Evolutionary conservation across 2,888 invertebrate species (phyloP).

Genomic region (Nephrocerus scutellatus): DNA sequence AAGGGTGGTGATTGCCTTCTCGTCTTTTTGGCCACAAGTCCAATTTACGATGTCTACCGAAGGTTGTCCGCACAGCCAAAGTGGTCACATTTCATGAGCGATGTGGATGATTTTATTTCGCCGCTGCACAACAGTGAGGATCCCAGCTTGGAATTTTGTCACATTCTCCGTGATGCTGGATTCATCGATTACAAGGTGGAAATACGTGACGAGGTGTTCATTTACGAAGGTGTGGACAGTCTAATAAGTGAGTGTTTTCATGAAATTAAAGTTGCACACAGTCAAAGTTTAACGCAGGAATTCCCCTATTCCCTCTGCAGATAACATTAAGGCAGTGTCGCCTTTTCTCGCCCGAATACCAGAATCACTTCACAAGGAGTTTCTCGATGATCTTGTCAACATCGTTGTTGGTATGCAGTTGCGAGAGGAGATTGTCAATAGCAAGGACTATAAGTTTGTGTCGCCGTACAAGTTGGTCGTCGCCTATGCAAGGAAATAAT

Average conservation of each 20-base stretch:
- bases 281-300: no score
- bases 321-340: conserved; percentile 61
- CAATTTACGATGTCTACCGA: conserved; percentile 62
- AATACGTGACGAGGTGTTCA: conserved; percentile 53
- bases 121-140: conserved; percentile 59
- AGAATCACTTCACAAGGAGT: conserved; percentile 53
- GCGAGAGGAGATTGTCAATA: conserved; percentile 42
- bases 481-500: conserved; percentile 47
- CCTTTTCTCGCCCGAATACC: conserved; percentile 62
- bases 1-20: conserved; percentile 63
- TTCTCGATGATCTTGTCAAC: conserved; percentile 55
- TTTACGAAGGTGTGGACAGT: conserved; percentile 53
- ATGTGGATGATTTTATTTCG: conserved; percentile 59
- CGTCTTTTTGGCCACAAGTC: conserved; percentile 61
- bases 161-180: conserved; percentile 54
- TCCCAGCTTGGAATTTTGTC: conserved; percentile 53
- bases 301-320: conserved; percentile 45
- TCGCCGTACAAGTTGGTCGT: conserved; percentile 51
- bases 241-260: conserved; percentile 56
- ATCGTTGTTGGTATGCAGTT: conserved; percentile 35
- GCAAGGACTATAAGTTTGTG: conserved; percentile 47
- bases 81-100: conserved; percentile 61
- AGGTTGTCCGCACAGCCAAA: conserved; percentile 52
- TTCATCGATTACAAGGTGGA: conserved; percentile 57
- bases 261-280: no score